phyloP scores from a whole-genome alignment of 2,888 invertebrate genomes.

The Drosophila paranaensis region DNA sequence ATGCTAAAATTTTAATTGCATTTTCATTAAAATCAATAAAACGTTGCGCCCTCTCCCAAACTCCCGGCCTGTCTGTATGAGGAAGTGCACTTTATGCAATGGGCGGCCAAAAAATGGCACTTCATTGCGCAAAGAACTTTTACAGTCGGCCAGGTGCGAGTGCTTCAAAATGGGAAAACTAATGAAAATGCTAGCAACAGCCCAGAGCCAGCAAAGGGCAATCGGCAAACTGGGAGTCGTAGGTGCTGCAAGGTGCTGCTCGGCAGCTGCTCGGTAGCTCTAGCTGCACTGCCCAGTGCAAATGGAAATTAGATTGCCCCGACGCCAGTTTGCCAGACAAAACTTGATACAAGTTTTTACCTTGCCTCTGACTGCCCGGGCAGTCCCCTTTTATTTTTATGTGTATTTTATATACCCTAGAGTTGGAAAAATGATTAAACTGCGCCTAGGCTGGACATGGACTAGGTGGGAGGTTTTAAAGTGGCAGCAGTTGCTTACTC shows the following conservation, averaged over 20 bases:
- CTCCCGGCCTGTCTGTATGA: background rate
- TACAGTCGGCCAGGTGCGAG: conserved; percentile 61
- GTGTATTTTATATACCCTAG: conserved; percentile 25
- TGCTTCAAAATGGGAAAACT: conserved; percentile 62
- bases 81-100: conserved; percentile 39
- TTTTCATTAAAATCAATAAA: conserved; percentile 76
- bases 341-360: conserved; percentile 68
- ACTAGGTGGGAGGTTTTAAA: background rate
- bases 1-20: conserved; percentile 73
- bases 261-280: background rate
- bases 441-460: background rate
- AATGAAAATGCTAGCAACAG: conserved; percentile 66
- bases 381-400: background rate
- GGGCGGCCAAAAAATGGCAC: conserved; percentile 66
- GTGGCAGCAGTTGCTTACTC: background rate
- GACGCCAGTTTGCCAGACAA: conserved; percentile 61
- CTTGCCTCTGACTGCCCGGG: background rate
- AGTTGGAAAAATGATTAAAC: background rate
- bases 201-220: background rate
- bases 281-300: conserved; percentile 40
- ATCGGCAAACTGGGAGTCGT: conserved; percentile 1
- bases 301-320: conserved; percentile 78
- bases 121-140: conserved; percentile 74
- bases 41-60: background rate
- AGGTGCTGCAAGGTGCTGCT: background rate